Percentiles rank a stretch among this genome's conserved stretches.
Evolutionary conservation across 2,113 vertebrate genomes (phyloP).

Genomic region (Halcyon malimbica): DNA sequence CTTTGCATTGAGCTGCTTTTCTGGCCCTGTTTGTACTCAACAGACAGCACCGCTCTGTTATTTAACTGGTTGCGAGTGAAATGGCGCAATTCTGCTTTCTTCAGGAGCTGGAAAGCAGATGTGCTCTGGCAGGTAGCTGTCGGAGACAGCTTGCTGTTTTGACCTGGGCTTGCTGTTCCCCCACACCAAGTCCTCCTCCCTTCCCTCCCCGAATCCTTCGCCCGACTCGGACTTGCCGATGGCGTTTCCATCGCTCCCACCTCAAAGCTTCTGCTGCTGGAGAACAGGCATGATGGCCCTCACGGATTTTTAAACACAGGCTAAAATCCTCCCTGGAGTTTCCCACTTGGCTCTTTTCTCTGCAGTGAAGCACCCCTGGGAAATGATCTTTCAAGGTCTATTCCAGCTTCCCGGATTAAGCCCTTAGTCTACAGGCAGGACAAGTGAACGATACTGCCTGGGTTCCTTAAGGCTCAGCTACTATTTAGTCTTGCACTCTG

Average conservation of each 20-base stretch:
- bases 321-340: background rate
- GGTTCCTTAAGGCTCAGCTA: background rate
- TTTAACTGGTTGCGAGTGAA: background rate
- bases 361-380: background rate
- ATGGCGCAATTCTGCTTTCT: background rate
- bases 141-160: background rate
- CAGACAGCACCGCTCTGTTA: background rate
- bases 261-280: background rate
- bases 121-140: background rate
- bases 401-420: background rate
- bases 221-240: accelerated
- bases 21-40: background rate
- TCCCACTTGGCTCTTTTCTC: background rate
- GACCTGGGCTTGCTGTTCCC: background rate
- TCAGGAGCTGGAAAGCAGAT: background rate
- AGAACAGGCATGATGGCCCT: background rate
- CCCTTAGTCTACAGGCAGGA: background rate
- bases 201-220: background rate
- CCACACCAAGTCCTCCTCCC: background rate
- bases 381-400: background rate
- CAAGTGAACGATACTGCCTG: background rate
- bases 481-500: background rate
- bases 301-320: background rate
- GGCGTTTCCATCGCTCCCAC: background rate
- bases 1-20: background rate